Conservation (phyloP, 2,113 vertebrate species). For the Fukomys damarensis region DNA sequence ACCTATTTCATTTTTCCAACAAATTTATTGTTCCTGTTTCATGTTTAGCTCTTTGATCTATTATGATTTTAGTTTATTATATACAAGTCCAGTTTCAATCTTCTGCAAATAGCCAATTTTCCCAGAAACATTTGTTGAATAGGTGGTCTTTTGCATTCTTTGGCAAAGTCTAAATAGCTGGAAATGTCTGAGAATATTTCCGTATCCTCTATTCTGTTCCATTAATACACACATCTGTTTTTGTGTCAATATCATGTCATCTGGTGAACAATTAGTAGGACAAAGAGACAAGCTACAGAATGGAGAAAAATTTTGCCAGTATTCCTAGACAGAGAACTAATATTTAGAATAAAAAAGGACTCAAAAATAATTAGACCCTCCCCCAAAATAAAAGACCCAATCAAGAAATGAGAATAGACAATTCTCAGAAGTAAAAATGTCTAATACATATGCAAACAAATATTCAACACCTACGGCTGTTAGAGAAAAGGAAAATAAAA, state of each 20-base stretch:
- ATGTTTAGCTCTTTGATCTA: background rate
- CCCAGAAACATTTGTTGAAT: background rate
- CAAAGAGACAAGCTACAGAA: background rate
- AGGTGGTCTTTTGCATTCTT: background rate
- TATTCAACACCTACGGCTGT: background rate
- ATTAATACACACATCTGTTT: background rate
- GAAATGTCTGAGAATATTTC: background rate
- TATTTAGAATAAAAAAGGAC: background rate
- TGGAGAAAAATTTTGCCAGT: background rate
- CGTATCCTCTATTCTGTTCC: background rate
- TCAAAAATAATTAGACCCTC: background rate
- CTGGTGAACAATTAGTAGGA: background rate
- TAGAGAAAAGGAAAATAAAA: background rate
- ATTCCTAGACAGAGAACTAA: background rate
- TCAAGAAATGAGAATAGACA: background rate
- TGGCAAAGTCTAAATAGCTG: background rate
- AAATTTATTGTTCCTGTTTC: background rate
- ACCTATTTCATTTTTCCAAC: background rate
- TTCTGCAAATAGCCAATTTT: background rate
- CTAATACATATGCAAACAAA: background rate
- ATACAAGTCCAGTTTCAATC: background rate
- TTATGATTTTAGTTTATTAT: background rate
- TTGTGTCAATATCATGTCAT: background rate
- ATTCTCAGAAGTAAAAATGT: background rate
- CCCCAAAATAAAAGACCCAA: background rate